Conservation (phyloP, 2,888 invertebrate genomes). For the Eupeodes latifasciatus region DNA sequence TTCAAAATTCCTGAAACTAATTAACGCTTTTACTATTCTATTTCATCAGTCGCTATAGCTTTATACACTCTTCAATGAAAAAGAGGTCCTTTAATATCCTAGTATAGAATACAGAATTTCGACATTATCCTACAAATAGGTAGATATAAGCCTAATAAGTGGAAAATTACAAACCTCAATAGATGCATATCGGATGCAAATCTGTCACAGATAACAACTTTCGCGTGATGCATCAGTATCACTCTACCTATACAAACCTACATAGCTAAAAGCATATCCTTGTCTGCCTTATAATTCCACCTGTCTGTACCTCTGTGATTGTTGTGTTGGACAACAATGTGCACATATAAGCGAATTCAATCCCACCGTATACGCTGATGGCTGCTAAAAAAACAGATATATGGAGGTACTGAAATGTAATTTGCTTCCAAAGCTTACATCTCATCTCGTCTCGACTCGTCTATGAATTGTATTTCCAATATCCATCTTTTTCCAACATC, state of each 20-base stretch:
- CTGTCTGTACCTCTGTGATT: not conserved
- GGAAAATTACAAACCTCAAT: conserved; percentile 9
- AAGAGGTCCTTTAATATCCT: no score
- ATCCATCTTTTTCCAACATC: not conserved
- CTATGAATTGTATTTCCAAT: conserved; percentile 2
- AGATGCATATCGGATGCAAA: not conserved
- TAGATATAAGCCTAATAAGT: not conserved
- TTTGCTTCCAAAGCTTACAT: conserved; percentile 4
- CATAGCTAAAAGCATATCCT: not conserved
- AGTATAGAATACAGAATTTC: no score
- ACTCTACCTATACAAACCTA: not conserved
- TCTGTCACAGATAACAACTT: not conserved
- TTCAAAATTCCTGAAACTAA: no score
- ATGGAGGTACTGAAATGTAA: conserved; percentile 1
- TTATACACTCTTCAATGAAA: no score
- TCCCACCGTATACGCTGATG: not conserved
- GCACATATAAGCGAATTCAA: conserved; percentile 1
- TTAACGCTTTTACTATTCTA: no score
- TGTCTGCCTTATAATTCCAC: no score
- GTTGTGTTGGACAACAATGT: conserved; percentile 17
- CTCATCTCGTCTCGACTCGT: conserved; percentile 8
- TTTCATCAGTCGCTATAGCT: no score
- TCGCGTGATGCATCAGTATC: not conserved
- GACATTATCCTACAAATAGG: no score
- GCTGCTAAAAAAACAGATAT: not conserved